Conservation (phyloP, 2,113 vertebrate species). For the Corythoichthys intestinalis region DNA sequence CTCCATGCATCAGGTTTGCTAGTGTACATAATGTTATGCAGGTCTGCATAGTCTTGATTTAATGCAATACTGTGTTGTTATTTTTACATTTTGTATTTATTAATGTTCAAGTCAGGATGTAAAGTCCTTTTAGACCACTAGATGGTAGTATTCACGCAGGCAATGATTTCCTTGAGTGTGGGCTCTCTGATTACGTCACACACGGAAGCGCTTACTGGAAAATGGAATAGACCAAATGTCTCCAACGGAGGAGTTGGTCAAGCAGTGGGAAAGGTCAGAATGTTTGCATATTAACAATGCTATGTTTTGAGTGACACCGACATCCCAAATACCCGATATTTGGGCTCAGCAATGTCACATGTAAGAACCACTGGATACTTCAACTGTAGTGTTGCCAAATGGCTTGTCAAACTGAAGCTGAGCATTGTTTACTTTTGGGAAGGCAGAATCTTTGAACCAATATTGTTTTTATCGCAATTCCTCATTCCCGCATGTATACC, state of each 20-base stretch:
- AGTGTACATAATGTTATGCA: no score
- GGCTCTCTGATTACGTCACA: slow-evolving; percentile 8
- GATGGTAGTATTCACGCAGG: background rate
- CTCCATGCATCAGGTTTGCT: no score
- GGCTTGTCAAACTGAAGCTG: background rate
- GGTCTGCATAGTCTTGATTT: no score
- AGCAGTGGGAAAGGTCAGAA: slow-evolving; percentile 66
- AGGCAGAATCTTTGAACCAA: background rate
- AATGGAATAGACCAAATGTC: slow-evolving; percentile 31
- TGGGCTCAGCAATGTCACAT: background rate
- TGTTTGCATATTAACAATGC: background rate
- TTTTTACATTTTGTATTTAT: background rate
- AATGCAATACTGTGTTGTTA: background rate
- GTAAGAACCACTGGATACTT: background rate
- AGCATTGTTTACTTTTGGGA: background rate
- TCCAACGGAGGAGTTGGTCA: slow-evolving; percentile 38
- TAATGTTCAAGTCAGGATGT: background rate
- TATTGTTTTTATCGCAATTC: background rate
- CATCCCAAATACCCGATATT: background rate
- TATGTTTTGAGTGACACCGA: background rate
- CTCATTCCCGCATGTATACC: no score
- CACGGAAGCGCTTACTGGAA: slow-evolving; percentile 36
- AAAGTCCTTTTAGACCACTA: background rate
- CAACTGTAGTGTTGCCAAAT: background rate
- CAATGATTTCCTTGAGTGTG: background rate